These are phyloP conservation scores for Aporophyla lueneburgensis DNA, from an alignment of 2,888 invertebrate species.

Conservation along the genomic window DNA sequence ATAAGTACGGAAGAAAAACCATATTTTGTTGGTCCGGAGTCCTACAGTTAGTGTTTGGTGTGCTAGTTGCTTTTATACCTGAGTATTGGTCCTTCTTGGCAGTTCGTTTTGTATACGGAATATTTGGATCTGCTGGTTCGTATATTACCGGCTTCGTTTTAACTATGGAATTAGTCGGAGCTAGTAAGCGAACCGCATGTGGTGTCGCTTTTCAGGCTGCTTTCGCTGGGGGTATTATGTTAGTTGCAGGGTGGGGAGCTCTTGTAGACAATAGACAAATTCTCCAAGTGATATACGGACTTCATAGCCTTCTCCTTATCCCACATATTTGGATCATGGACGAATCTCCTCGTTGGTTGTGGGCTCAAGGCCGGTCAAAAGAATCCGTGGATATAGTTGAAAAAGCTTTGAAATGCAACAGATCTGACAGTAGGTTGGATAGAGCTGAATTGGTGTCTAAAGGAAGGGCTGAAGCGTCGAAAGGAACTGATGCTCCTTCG, in stretches of 20 bases:
- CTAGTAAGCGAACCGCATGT: slow-evolving; percentile 94
- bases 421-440: slow-evolving; percentile 91
- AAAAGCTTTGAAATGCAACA: slow-evolving; percentile 94
- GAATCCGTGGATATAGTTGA: slow-evolving; percentile 94
- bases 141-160: slow-evolving; percentile 93
- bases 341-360: slow-evolving; percentile 97
- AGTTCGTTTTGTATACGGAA: slow-evolving; percentile 93
- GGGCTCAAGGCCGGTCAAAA: slow-evolving; percentile 94
- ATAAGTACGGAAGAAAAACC: slow-evolving; percentile 95
- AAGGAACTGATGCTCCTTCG: slow-evolving; percentile 80
- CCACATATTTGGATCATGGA: slow-evolving; percentile 97
- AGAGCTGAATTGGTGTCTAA: slow-evolving; percentile 92
- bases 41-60: slow-evolving; percentile 93
- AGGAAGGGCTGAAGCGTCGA: slow-evolving; percentile 87
- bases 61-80: slow-evolving; percentile 94
- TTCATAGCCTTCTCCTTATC: slow-evolving; percentile 93
- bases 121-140: slow-evolving; percentile 96
- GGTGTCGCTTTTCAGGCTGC: slow-evolving; percentile 95
- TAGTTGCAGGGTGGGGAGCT: slow-evolving; percentile 96
- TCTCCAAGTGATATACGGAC: slow-evolving; percentile 95
- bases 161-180: slow-evolving; percentile 96
- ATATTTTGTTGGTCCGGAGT: slow-evolving; percentile 95
- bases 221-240: slow-evolving; percentile 95
- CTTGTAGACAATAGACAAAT: slow-evolving; percentile 93
- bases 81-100: slow-evolving; percentile 94